Base-by-base conservation (phyloP, 2,797 vertebrate genomes). In the Anomalospiza imberbis region DNA sequence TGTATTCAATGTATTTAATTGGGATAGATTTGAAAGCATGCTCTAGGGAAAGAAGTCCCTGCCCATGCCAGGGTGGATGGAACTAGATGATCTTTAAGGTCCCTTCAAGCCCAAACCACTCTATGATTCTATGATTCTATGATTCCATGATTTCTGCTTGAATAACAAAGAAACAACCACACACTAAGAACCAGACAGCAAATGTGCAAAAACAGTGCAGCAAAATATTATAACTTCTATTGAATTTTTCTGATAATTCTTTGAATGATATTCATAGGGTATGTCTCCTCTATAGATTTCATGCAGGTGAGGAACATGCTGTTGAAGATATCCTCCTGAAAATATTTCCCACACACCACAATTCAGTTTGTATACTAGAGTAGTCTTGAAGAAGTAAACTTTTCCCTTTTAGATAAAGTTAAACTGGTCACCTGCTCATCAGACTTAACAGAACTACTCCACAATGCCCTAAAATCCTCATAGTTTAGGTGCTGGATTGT, bases 271-370 rank as follows among this genome's bases (percentile, higher is more conserved):
- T 9, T 63, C 34, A 19, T 7, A 55, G 68, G 7, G 3, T 20
- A 5, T 36, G 9, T 74, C 17, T 40, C 12, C 45, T 38, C 51
- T 80, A 36, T 7, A 38, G 14, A 17, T 83, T 70, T 62, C 1
- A 0, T 16, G 54, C 47, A 83, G 18, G 7, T 50, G 9, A 80
- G 44, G 63, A 91, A 62, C 3, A 16, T 7, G 8, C 7, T 34
- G 32, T 34, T 54, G 61, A 81, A 71, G 17, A 71, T 36, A 47
- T n/a, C 74, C 19, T 80, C 11, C 32, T 36, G 47, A 29, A 74
- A 14, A 48, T 14, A 16, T 31, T 53, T 3, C 18, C 13, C 7
- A 34, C 1, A 0, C 29, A 29, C 4, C 7, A 38, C 10, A 40
- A 12, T 60, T 71, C 32, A 54, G 11, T 50, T 83, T 57, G 14